Percentiles rank a stretch among this genome's conserved stretches.
Evolutionary conservation across 2,113 vertebrate species (phyloP).

Genomic region (Seriola dumerili): DNA sequence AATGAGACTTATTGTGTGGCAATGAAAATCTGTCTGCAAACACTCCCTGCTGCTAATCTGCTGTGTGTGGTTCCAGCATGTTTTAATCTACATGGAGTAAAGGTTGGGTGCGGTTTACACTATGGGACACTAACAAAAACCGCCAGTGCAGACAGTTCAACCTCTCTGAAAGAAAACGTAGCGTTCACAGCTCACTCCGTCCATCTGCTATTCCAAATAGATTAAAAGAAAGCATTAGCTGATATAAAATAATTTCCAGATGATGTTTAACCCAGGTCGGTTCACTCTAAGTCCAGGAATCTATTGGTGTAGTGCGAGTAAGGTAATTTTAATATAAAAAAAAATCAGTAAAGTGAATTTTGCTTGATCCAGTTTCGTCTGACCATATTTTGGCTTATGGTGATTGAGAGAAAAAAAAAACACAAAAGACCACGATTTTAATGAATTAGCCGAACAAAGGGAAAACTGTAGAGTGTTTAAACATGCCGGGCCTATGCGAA

Average conservation of each 20-base stretch:
- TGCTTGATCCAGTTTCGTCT: slow-evolving; percentile 35
- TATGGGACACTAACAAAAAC: slow-evolving; percentile 38
- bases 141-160: slow-evolving; percentile 26
- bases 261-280: slow-evolving; percentile 38
- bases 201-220: slow-evolving; percentile 28
- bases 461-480: background rate
- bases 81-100: slow-evolving; percentile 57
- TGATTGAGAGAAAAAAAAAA: slow-evolving; percentile 4
- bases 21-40: slow-evolving; percentile 50
- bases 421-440: slow-evolving; percentile 9
- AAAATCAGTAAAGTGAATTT: background rate
- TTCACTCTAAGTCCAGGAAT: slow-evolving; percentile 19
- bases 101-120: slow-evolving; percentile 58
- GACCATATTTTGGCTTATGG: background rate
- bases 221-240: slow-evolving; percentile 28
- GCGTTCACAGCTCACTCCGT: background rate
- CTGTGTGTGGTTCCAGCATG: slow-evolving; percentile 57
- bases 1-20: slow-evolving; percentile 52
- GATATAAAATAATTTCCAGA: slow-evolving; percentile 37
- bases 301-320: slow-evolving; percentile 44
- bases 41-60: slow-evolving; percentile 66
- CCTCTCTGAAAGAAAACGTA: background rate
- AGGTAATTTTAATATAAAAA: background rate
- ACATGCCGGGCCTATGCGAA: slow-evolving; percentile 1
- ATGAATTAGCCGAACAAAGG: background rate